phyloP scores from a whole-genome alignment of 2,888 invertebrate genomes.

The Slavum lentiscoides region DNA sequence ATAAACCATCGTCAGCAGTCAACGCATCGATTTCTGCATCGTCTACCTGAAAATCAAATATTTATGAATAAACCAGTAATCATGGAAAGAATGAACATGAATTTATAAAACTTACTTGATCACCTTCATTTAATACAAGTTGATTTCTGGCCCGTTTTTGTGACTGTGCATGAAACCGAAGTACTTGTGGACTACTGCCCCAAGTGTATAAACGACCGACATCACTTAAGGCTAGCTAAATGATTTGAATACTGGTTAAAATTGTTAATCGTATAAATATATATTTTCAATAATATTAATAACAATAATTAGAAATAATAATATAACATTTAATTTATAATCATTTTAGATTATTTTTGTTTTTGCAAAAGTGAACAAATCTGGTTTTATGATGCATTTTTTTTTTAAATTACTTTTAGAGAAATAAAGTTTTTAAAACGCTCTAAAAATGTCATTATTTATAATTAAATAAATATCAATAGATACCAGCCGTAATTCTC shows the following conservation, averaged over 20 bases:
- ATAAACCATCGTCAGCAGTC: constrained; percentile 56
- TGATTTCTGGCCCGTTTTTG: constrained; percentile 62
- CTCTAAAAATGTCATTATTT: no score
- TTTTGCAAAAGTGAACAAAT: no score
- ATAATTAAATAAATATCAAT: no score
- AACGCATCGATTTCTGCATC: constrained; percentile 40
- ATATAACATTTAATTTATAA: no score
- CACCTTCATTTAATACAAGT: constrained; percentile 22
- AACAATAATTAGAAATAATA: no score
- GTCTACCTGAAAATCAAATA: constrained; percentile 26
- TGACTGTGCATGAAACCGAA: constrained; percentile 70
- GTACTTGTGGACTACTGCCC: constrained; percentile 77
- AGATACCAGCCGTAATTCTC: no score
- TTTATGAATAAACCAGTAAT: not conserved
- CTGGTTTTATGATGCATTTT: no score
- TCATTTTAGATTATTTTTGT: no score
- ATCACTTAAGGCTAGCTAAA: constrained; percentile 69
- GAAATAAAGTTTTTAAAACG: no score
- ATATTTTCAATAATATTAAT: not conserved
- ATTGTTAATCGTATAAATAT: not conserved
- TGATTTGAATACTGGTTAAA: constrained; percentile 54
- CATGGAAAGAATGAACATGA: not conserved
- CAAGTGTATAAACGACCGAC: constrained; percentile 72
- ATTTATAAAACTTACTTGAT: constrained; percentile 41
- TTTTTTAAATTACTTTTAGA: no score